Conservation (phyloP, 2,888 invertebrate genomes). For the Autographa pulchrina region DNA sequence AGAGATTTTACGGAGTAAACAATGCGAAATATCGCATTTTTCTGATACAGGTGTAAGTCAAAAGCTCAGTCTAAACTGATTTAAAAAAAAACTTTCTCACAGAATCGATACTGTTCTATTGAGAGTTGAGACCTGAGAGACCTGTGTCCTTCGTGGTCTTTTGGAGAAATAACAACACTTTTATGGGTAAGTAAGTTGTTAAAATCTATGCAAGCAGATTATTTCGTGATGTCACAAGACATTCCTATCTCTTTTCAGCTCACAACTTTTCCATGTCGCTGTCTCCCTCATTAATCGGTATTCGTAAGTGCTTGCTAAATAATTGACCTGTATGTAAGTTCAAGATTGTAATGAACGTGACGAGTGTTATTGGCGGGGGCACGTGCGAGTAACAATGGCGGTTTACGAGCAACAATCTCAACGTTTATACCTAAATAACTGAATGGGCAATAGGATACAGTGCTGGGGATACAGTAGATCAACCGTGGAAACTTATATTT, state of each 20-base stretch:
- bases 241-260: neutral
- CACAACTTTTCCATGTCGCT: neutral
- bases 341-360: conserved; percentile 37
- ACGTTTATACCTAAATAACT: conserved; percentile 40
- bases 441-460: conserved; percentile 15
- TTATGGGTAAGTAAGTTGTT: neutral
- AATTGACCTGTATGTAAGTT: conserved; percentile 24
- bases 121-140: too few species aligned
- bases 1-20: too few species aligned
- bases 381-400: conserved; percentile 53
- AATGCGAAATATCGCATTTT: too few species aligned
- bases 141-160: too few species aligned
- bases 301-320: neutral
- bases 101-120: too few species aligned
- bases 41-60: too few species aligned
- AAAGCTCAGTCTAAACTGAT: too few species aligned
- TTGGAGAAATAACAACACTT: too few species aligned
- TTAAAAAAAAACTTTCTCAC: too few species aligned
- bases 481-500: neutral
- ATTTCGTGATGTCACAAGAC: neutral
- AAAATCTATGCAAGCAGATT: neutral
- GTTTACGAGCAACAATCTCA: conserved; percentile 45
- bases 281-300: neutral
- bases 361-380: conserved; percentile 38
- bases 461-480: conserved; percentile 7